Conservation (phyloP, 1,140 invertebrate genomes). For the Diuraphis noxia region DNA sequence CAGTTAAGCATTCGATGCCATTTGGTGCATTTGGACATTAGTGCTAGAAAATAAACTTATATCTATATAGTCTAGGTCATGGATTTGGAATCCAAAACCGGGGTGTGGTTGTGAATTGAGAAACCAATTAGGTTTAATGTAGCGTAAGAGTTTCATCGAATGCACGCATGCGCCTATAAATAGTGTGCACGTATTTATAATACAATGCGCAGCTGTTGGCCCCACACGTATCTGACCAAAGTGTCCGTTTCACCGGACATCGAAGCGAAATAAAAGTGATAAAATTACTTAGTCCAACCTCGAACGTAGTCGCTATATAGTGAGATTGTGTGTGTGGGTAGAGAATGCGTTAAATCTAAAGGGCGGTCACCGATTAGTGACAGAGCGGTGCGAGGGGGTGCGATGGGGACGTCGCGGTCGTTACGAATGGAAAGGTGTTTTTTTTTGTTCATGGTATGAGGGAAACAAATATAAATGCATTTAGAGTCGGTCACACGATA, state of each 20-base stretch:
- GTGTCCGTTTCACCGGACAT: neutral
- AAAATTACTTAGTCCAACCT: neutral
- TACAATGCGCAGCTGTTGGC: neutral
- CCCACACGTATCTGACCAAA: neutral
- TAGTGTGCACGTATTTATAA: neutral
- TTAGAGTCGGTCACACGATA: neutral
- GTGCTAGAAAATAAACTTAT: neutral
- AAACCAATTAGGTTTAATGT: conserved; percentile 24
- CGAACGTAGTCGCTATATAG: neutral
- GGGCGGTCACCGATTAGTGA: neutral
- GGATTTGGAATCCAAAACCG: neutral
- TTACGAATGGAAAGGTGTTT: neutral
- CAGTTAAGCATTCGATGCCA: neutral
- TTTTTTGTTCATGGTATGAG: neutral
- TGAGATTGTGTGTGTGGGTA: neutral
- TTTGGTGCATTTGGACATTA: neutral
- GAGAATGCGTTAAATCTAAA: neutral
- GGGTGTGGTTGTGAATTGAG: neutral
- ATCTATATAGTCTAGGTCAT: neutral
- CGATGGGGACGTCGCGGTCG: too few species aligned
- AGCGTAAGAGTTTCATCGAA: neutral
- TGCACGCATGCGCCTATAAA: neutral
- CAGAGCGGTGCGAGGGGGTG: neutral
- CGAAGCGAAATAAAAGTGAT: neutral
- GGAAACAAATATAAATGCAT: neutral